Base-by-base conservation (phyloP, 35 echinoderm and acorn worm genomes). In the Apostichopus parvimensis region DNA sequence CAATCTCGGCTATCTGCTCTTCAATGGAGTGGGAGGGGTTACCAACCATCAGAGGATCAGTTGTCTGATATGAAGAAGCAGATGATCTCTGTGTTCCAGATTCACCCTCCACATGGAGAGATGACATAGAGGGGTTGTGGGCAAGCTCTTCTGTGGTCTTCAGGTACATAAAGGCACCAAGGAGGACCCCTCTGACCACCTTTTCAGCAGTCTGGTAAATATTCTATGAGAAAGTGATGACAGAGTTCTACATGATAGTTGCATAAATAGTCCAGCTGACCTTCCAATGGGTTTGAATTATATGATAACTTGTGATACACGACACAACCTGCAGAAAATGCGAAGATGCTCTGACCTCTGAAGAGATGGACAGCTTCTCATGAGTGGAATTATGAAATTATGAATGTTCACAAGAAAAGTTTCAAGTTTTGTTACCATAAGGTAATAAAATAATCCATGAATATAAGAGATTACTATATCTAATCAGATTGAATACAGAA, bases 71-170 rank as follows among this genome's bases (percentile, higher is more conserved):
- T 17, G 86, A 88, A 12, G 86, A 88, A 5, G 60, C 60, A 6
- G 61, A 88, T 54, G 86, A 88, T 18, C 64, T 73, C 8, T 53
- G 60, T 68, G 86, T 88, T 4, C 86, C 86, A 14, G 89, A 91
- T n/a, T 34, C 22, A 23, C 71, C 77, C 68, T 91, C 89, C 2
- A 59, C 89, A 60, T 60, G 12, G 76, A 91, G 72, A 23, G 89
- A 91, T 26, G 89, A 91, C 15, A 20, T 54, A 0, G 89, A 91
- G 4, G 76, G 57, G 6, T 17, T 79, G 17, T 14, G 14, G 10
- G 12, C 70, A 23, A 91, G 13, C 71, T 77, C 89, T 13, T 59
- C 89, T 1, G 73, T 91, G 10, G 89, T 20, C 26, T 56, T 91
- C 73, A 91, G 75, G 73, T 78, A 91, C 53, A 91, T 53, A 18